A percentile compares a stretch with the other conserved stretches of the same genome.
Evolutionary conservation across 2,888 invertebrate genomes (phyloP).

Genomic region (Deilephila porcellus): DNA sequence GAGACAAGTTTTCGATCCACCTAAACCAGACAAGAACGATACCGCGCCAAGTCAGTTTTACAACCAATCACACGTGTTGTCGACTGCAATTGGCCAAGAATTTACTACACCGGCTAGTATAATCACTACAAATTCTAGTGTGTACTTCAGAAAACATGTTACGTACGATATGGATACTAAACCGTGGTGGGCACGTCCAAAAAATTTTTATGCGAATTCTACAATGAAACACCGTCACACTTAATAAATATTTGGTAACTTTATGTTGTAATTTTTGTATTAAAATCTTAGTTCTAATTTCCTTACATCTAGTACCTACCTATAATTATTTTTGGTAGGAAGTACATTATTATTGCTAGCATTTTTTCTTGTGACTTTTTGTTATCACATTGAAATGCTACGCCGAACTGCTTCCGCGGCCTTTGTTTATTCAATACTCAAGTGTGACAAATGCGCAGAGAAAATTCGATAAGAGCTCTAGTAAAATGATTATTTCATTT

Average conservation of each 20-base stretch:
- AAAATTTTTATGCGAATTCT: constrained; percentile 18
- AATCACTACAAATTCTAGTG: constrained; percentile 19
- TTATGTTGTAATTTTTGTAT: neutral
- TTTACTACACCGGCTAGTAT: neutral
- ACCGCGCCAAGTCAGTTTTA: constrained; percentile 29
- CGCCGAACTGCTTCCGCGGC: no score
- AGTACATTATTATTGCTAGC: no score
- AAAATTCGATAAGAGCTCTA: no score
- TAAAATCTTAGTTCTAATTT: neutral
- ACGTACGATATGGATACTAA: constrained; percentile 14
- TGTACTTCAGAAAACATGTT: constrained; percentile 28
- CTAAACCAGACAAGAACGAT: constrained; percentile 21
- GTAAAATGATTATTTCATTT: no score
- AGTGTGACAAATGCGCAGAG: no score
- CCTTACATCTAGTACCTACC: no score
- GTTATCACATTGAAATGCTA: no score
- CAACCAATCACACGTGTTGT: constrained; percentile 30
- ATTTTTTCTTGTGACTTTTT: no score
- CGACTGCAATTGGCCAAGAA: constrained; percentile 6
- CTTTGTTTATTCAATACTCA: no score
- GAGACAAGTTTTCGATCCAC: constrained; percentile 48
- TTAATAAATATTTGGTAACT: neutral
- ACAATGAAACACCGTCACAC: constrained; percentile 14
- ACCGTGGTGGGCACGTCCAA: constrained; percentile 26
- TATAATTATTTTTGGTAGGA: no score